Base-by-base conservation (phyloP, 2,113 vertebrate genomes). In the Indicator maculatus region DNA sequence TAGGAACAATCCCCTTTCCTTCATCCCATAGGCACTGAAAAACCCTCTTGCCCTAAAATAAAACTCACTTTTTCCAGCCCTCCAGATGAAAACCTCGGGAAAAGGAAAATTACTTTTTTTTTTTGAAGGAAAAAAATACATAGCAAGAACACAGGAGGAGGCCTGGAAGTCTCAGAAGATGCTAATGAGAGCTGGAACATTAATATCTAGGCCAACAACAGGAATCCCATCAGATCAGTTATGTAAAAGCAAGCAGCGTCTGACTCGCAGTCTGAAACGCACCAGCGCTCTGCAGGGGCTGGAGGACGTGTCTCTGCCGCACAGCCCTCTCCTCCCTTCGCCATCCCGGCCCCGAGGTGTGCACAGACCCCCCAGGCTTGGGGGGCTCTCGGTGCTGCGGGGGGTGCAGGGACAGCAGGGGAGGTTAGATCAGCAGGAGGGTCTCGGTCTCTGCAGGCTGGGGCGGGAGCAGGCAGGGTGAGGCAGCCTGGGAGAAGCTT, bases 291-390 rank as follows among this genome's bases (percentile, higher is more conserved):
- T 20, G 87, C 81, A 63, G 67, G 65, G 30, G 56, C 64, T 41
- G 78, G 18, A 38, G 65, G 16, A 9, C 31, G 30, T 4, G 56
- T 33, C 58, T 18, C 17, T 11, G 64, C 36, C 67, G 11, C 44
- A 8, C 27, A 55, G 36, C 12, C 16, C 30, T 10, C 33, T 27
- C 71, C 72, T 36, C 5, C 58, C 44, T 33, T 27, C 60, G 3
- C 41, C 0, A 1, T 9, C 16, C 55, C 0, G 6, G 27, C 9
- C 55, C 38, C 8, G 4, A 0, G 41, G 69, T 5, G 1, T 3
- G 8, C 63, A 5, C 3, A 7, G 47, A 31, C 12, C 53, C 56
- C 56, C 17, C 12, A 0, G 63, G 50, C 52, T 5, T 5, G 18
- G 56, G 36, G 21, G 23, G 12, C 58, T 16, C 6, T 23, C 2